Evolutionary conservation across 1,140 invertebrate genomes (phyloP).

Genomic region (Heliconius himera): DNA sequence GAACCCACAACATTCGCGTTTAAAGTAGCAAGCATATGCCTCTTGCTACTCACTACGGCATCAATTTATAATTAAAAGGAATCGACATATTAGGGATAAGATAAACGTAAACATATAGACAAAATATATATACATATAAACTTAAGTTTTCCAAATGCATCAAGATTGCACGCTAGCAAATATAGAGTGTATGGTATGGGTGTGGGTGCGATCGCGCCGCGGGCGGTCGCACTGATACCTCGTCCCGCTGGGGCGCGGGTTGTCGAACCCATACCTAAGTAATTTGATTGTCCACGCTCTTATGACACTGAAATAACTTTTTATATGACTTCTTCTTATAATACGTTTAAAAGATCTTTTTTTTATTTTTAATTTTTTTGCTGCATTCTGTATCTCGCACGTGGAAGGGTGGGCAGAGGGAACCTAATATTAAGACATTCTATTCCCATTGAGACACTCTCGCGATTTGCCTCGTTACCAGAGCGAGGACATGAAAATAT

Average conservation of each 20-base stretch:
- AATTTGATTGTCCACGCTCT: constrained; percentile 14
- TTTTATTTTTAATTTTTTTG: too few species aligned
- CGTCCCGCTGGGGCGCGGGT: constrained; percentile 1
- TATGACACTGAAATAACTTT: constrained; percentile 10
- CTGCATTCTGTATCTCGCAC: too few species aligned
- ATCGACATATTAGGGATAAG: background rate
- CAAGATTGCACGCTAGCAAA: constrained; percentile 4
- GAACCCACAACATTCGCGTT: too few species aligned
- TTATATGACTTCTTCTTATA: constrained; percentile 13
- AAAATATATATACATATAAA: background rate
- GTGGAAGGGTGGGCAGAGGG: too few species aligned
- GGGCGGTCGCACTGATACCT: constrained; percentile 8
- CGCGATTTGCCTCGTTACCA: too few species aligned
- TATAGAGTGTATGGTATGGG: background rate
- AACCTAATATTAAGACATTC: too few species aligned
- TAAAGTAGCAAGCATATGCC: too few species aligned
- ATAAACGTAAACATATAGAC: background rate
- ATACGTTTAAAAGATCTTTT: background rate
- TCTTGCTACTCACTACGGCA: too few species aligned
- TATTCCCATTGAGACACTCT: too few species aligned
- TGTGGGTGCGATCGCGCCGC: background rate
- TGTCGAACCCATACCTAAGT: background rate
- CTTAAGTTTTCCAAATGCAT: background rate
- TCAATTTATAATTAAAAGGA: too few species aligned
- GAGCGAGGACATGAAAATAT: too few species aligned